A percentile compares a stretch with the other conserved stretches of the same genome.
Evolutionary conservation across 2,888 invertebrate species (phyloP).

Genomic region (Trissolcus japonicus): DNA sequence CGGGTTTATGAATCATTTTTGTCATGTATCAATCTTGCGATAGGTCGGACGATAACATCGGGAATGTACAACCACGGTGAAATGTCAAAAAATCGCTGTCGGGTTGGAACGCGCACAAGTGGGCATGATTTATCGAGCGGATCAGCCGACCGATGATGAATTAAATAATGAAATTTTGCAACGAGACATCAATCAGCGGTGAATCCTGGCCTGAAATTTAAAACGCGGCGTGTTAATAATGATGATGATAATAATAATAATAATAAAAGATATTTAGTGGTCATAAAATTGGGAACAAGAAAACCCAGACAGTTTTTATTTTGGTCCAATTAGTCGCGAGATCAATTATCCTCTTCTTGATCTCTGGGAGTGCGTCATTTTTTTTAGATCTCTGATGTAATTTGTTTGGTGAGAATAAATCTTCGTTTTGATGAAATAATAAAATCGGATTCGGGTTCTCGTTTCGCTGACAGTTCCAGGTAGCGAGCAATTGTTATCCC

Average conservation of each 20-base stretch:
- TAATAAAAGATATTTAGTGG: not conserved
- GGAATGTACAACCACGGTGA: constrained; percentile 35
- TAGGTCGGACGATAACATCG: constrained; percentile 31
- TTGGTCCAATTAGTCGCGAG: too few species aligned
- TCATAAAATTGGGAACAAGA: not conserved
- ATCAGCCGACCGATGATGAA: constrained; percentile 44
- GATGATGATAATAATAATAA: not conserved
- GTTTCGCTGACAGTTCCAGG: too few species aligned
- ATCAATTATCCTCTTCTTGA: too few species aligned
- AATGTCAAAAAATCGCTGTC: constrained; percentile 47
- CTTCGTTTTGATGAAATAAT: too few species aligned
- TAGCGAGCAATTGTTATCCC: too few species aligned
- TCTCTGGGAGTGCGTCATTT: too few species aligned
- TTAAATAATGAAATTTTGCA: constrained; percentile 30
- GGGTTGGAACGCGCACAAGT: constrained; percentile 33
- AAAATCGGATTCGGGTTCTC: too few species aligned
- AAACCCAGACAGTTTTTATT: not conserved
- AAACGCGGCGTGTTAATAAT: not conserved
- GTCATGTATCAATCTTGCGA: constrained; percentile 49
- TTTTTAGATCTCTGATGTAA: too few species aligned
- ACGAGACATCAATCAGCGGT: constrained; percentile 31
- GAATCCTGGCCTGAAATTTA: constrained; percentile 9
- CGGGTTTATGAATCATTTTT: constrained; percentile 39
- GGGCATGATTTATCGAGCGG: constrained; percentile 42
- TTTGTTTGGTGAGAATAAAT: too few species aligned